A percentile compares a stretch with the other conserved stretches of the same genome.
These are phyloP conservation scores for Sardina pilchardus DNA, from an alignment of 2,113 vertebrate species.

Conservation along the genomic window DNA sequence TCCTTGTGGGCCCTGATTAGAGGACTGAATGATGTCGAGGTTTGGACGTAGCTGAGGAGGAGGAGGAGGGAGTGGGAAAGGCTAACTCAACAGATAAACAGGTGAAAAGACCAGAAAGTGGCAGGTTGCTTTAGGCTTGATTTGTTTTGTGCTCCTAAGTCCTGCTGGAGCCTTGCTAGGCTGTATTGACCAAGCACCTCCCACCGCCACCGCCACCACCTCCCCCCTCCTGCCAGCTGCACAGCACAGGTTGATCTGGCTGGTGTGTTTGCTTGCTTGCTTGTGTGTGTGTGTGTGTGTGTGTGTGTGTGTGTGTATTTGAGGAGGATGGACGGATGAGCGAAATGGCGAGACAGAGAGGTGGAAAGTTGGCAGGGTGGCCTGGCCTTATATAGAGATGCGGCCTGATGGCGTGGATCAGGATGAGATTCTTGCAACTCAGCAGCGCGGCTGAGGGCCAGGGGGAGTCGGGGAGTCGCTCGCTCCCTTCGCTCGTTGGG, in stretches of 20 bases:
- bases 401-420: conserved; percentile 35
- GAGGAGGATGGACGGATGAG: neutral
- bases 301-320: neutral
- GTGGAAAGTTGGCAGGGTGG: conserved; percentile 21
- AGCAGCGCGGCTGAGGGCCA: conserved; percentile 6
- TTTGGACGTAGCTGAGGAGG: neutral
- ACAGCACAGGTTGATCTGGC: neutral
- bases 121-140: neutral
- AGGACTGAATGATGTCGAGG: neutral
- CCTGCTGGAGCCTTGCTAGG: neutral
- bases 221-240: neutral
- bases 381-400: conserved; percentile 14
- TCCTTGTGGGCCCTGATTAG: neutral
- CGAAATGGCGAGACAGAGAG: neutral
- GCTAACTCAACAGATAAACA: neutral
- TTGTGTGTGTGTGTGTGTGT: neutral
- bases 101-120: conserved; percentile 3
- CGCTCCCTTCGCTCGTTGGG: conserved; percentile 20
- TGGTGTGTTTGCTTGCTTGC: neutral
- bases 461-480: conserved; percentile 25
- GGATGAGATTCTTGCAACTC: conserved; percentile 14
- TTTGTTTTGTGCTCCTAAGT: neutral
- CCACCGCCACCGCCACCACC: neutral
- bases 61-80: neutral
- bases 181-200: conserved; percentile 28